Conservation (phyloP, 2,113 vertebrate species). For the Potamarius usumacintae region DNA sequence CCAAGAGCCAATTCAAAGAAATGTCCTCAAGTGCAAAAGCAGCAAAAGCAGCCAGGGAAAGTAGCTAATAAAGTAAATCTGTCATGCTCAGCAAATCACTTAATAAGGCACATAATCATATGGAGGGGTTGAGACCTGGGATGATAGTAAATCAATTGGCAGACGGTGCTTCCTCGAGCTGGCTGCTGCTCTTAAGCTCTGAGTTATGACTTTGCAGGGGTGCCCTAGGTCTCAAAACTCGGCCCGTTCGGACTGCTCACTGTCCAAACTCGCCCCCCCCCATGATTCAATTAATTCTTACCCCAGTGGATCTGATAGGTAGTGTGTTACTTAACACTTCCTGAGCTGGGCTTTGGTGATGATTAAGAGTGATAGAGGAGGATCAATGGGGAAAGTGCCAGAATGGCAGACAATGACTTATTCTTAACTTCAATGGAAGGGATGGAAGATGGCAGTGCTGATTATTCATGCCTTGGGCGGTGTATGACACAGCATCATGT, state of each 20-base stretch:
- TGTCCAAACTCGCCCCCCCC: constrained; percentile 56
- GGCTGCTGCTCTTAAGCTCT: constrained; percentile 44
- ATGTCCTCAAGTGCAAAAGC: constrained; percentile 39
- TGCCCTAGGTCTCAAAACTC: constrained; percentile 54
- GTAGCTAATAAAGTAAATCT: constrained; percentile 55
- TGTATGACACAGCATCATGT: constrained; percentile 17
- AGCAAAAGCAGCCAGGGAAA: constrained; percentile 39
- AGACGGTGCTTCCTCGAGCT: constrained; percentile 45
- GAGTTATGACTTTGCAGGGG: constrained; percentile 58
- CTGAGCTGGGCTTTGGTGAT: constrained; percentile 36
- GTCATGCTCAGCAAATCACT: constrained; percentile 59
- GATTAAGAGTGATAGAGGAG: constrained; percentile 53
- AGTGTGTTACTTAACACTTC: constrained; percentile 50
- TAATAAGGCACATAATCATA: constrained; percentile 63
- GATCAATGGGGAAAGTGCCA: constrained; percentile 47
- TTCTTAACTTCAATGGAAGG: constrained; percentile 19
- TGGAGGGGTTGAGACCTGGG: constrained; percentile 53
- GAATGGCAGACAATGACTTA: constrained; percentile 34
- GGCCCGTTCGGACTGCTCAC: constrained; percentile 51
- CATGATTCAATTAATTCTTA: constrained; percentile 58
- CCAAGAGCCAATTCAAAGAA: constrained; percentile 43
- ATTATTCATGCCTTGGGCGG: constrained; percentile 39
- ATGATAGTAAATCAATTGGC: constrained; percentile 62
- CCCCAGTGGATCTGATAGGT: constrained; percentile 57
- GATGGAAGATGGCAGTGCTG: constrained; percentile 26